phyloP scores from a whole-genome alignment of 2,888 invertebrate genomes.

The Oasisia sp. region DNA sequence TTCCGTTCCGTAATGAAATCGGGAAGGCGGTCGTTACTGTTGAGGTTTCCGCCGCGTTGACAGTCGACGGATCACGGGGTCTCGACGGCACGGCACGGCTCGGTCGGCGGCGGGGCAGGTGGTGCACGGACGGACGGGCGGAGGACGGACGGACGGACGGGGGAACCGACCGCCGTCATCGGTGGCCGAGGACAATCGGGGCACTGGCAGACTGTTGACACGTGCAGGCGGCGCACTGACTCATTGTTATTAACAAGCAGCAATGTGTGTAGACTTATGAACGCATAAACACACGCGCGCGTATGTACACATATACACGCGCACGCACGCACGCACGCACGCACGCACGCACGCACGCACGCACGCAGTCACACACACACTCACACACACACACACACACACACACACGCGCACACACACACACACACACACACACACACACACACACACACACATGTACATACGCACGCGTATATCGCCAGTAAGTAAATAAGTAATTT shows the following conservation, averaged over 20 bases:
- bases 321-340: background rate
- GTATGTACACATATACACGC: background rate
- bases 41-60: background rate
- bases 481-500: too few species aligned
- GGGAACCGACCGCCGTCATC: background rate
- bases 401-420: too few species aligned
- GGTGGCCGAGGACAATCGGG: background rate
- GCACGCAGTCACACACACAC: background rate
- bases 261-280: background rate
- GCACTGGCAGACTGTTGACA: background rate
- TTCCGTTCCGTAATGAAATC: constrained; percentile 6
- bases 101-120: background rate
- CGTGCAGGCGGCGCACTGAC: background rate
- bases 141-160: background rate
- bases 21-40: constrained; percentile 12
- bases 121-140: background rate
- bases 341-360: background rate
- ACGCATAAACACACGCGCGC: background rate
- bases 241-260: background rate
- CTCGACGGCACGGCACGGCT: background rate
- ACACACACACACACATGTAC: too few species aligned
- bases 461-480: too few species aligned
- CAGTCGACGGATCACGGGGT: background rate
- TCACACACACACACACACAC: too few species aligned
- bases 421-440: too few species aligned